Conservation (phyloP, 2,888 invertebrate genomes). For the Patella depressa region DNA sequence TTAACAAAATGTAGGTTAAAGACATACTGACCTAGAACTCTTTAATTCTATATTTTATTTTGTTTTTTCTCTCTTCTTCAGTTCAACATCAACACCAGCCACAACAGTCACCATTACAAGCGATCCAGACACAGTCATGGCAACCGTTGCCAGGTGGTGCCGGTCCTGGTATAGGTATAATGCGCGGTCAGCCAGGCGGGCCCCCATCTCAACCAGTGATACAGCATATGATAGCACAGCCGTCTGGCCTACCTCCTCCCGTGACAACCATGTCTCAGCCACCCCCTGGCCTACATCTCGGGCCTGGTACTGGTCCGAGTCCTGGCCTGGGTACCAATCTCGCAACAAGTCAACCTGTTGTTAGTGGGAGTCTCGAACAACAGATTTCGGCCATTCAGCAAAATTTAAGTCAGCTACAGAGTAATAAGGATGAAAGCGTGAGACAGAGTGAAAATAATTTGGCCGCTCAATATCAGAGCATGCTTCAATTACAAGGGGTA, state of each 20-base stretch:
- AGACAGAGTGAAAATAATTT: conserved; percentile 96
- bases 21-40: neutral
- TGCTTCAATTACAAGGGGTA: conserved; percentile 87
- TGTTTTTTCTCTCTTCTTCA: conserved; percentile 33
- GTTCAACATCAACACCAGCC: conserved; percentile 64
- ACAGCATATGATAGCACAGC: conserved; percentile 63
- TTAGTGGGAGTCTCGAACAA: conserved; percentile 70
- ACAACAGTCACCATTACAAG: conserved; percentile 43
- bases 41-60: conserved; percentile 8
- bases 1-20: no score
- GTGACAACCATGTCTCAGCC: conserved; percentile 31
- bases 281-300: conserved; percentile 78
- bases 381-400: conserved; percentile 87
- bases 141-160: conserved; percentile 34
- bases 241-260: conserved; percentile 59
- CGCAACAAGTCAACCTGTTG: conserved; percentile 18
- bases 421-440: conserved; percentile 76
- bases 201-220: conserved; percentile 19
- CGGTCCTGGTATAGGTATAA: neutral
- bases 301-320: conserved; percentile 58
- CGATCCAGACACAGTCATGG: conserved; percentile 59
- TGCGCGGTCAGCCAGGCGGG: neutral
- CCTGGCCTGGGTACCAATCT: neutral
- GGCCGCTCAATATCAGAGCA: conserved; percentile 92
- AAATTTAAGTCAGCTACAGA: conserved; percentile 60